Base-by-base conservation (phyloP, 2,888 invertebrate species). In the Platycheirus albimanus region DNA sequence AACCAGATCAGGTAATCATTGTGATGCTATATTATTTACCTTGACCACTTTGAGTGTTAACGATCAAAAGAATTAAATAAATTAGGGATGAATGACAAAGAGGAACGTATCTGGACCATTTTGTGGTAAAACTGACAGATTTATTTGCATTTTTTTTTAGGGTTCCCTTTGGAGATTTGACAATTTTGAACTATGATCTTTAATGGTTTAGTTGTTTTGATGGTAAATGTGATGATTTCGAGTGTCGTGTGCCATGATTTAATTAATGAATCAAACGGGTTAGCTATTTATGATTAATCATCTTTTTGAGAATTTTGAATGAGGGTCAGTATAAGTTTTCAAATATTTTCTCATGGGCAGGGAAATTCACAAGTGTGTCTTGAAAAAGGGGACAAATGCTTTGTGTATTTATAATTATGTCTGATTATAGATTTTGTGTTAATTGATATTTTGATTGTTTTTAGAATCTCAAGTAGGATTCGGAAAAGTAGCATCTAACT, bases 1-100 rank as follows among this genome's bases (percentile, higher is more conserved):
- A 83, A 83, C 83, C 72, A 83, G 83, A 83, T 83, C 83, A 83
- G 54, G 52, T 61, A 49, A 38, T 64, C 58, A 66, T 58, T 49
- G 64, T 47, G 61, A 43, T 61, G 13, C 3, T 47, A 64, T 51
- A 38, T 3, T 11, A n/a, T 19, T 78, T 77, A 72, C 78, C 78
- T 74, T 78, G 83, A 64, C 63, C 63, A 56, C 47, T 41, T 28
- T 20, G 19, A 17, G 36, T 33, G 72, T 36, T 47, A 28, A 20
- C 13, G 30, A 36, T 47, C 33, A 41, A 1, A 17, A n/a, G n/a
- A n/a, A n/a, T n/a, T 4, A 24, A 0, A 1, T 10, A 36, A 67
- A 66, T 47, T 66, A 81, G 81, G 81, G 76, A 69, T 49, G 54
- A 43, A 19, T 11, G 19, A 61, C n/a, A 54, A 51, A 15, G 45